Evolutionary conservation across 1,140 invertebrate genomes (phyloP), one percentile per base, ranked within the genome.

Genomic region (Megathymus violae): DNA sequence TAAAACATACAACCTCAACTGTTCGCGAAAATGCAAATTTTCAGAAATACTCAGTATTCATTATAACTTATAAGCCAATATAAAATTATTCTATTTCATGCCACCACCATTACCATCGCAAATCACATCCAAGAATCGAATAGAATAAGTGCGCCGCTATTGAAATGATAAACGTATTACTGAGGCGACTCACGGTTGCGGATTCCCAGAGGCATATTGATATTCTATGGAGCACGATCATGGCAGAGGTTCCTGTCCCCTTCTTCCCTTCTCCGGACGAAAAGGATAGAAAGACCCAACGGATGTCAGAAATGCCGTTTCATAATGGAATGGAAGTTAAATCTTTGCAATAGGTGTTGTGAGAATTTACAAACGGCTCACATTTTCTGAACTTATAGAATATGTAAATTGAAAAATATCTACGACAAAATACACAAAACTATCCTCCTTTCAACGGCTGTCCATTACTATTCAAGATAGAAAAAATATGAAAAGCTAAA

Each of bases 121-220:
- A 67, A 41, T 58, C 64, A 51, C 51, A 52, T 52, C 36, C 64
- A 62, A 3, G 40, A 38, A 22, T 48, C 38, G 43, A 16, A 17
- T 50, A 25, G 64, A 56, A 62, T 67, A 9, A 34, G 41, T 48
- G 51, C 48, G 44, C 11, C 40, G 38, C 41, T 27, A 56, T 22
- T 40, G 41, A 38, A 25, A n/a, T 44, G 31, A 54, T 46, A 46
- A 54, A 48, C 56, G 52, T 40, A 67, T 67, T 67, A 48, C 48
- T 19, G 19, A 67, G 11, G 31, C 60, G 16, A 9, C 27, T 27
- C 65, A 67, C 60, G 65, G 25, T 34, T 16, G 19, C 36, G 47
- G 51, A 46, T 62, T 67, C 60, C 59, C 60, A 67, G 50, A 67
- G 59, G 60, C 52, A 16, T 16, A 46, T 58, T 58, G 44, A 19